These are phyloP conservation scores for Callyntrura guangdongensis DNA, from an alignment of 2,888 invertebrate genomes.

Conservation along the genomic window DNA sequence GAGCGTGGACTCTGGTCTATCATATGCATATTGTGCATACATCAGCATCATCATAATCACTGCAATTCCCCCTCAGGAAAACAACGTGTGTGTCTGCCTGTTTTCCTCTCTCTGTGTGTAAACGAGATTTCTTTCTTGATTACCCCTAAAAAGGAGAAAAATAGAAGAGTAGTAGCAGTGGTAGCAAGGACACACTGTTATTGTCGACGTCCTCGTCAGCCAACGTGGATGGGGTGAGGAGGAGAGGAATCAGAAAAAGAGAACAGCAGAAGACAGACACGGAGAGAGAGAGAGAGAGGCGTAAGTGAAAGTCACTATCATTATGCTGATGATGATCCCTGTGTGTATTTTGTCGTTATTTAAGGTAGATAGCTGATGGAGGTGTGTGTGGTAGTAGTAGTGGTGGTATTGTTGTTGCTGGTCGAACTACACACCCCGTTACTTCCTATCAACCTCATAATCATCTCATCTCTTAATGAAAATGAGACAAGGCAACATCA, in stretches of 20 bases:
- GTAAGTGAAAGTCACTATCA: slow-evolving; percentile 56
- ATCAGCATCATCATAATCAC: slow-evolving; percentile 4
- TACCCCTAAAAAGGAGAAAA: slow-evolving; percentile 12
- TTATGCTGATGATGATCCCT: too few species aligned
- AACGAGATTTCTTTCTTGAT: neutral
- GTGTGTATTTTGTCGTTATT: slow-evolving; percentile 13
- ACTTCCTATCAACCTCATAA: too few species aligned
- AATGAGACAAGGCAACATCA: too few species aligned
- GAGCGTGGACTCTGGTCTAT: neutral
- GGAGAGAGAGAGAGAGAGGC: neutral
- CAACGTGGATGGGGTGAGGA: neutral
- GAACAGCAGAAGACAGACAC: neutral
- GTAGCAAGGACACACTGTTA: neutral
- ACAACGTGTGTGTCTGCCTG: slow-evolving; percentile 5
- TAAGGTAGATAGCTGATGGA: neutral
- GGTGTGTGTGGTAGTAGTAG: neutral
- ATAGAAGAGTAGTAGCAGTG: neutral
- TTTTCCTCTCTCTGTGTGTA: neutral
- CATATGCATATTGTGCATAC: slow-evolving; percentile 16
- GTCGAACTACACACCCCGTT: too few species aligned
- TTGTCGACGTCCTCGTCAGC: neutral
- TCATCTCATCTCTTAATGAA: too few species aligned
- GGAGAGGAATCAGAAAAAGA: slow-evolving; percentile 1
- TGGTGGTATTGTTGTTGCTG: too few species aligned
- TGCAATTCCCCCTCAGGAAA: slow-evolving; percentile 22